Evolutionary conservation across 2,888 invertebrate genomes (phyloP).

Genomic region (Rambutsinella grinnellia): DNA sequence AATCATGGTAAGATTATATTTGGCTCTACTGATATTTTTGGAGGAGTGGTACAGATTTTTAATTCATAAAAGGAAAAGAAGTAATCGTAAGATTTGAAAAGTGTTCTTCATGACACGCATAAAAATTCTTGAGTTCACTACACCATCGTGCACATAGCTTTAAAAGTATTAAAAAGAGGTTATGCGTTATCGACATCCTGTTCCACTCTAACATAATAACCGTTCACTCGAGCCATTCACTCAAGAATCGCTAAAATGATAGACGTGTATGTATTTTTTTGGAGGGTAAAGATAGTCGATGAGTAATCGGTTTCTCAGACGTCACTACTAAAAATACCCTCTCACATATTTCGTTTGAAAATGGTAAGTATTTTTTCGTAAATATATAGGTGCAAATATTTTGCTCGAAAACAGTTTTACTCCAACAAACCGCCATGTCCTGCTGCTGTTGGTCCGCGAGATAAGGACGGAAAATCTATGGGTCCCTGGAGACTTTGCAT

Average conservation of each 20-base stretch:
- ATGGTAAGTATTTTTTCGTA: too few species aligned
- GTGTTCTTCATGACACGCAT: background rate
- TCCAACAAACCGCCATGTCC: too few species aligned
- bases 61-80: background rate
- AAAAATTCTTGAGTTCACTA: background rate
- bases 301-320: background rate
- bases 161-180: background rate
- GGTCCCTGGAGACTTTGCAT: constrained; percentile 26
- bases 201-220: background rate
- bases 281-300: background rate
- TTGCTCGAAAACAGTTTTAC: too few species aligned
- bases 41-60: background rate
- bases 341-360: background rate
- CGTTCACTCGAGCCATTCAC: constrained; percentile 4
- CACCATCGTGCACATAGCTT: background rate
- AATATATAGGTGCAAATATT: too few species aligned
- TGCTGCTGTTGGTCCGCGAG: background rate
- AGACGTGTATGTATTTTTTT: background rate
- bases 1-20: constrained; percentile 29
- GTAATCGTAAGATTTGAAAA: background rate
- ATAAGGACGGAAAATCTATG: constrained; percentile 14
- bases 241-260: too few species aligned
- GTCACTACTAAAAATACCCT: background rate
- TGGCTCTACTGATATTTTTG: background rate
- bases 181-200: background rate